Base-by-base conservation (phyloP, 2,888 invertebrate genomes). In the Drosophila vallismaia region DNA sequence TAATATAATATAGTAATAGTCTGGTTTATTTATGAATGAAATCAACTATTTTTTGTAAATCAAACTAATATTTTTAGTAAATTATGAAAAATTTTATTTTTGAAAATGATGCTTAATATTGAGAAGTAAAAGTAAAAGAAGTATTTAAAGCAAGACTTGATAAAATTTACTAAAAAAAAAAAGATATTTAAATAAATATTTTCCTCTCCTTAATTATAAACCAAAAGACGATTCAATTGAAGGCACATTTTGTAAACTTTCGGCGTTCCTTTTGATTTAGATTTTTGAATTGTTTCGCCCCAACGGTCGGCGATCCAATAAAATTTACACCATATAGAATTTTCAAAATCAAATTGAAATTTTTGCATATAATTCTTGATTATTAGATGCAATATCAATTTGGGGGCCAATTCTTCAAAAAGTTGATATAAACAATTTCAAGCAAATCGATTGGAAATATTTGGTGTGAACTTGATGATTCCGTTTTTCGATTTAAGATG, bases 291-390 rank as follows among this genome's bases (percentile, higher is more conserved):
- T 46, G 29, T 10, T 9, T 49, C 10, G 7, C 10, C 10, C 1
- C 10, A 33, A 5, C 14, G 12, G 28, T 59, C 57, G 19, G 19
- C 19, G 19, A 19, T 48, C 8, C 19, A 19, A 4, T 46, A 14
- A 50, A 63, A 63, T 62, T 58, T 9, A 53, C 68, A 58, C 76
- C 75, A 76, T 74, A 58, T 55, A 71, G 68, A 71, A 68, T 62
- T 75, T 64, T 38, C 29, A n/a, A 14, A 19, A 2, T 19, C 1
- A 19, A 19, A 19, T 70, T 62, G 8, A 36, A n/a, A 26, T 29
- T 63, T 45, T 36, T 51, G 53, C 26, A 59, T 48, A 44, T 53
- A 8, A 33, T 54, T 50, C 48, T 26, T 36, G 19, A 52, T 38
- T 29, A 24, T 44, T 46, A 46, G 24, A 12, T 60, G 51, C 24